Evolutionary conservation across 2,888 invertebrate species (phyloP).

Genomic region (Ichneumon xanthorius): DNA sequence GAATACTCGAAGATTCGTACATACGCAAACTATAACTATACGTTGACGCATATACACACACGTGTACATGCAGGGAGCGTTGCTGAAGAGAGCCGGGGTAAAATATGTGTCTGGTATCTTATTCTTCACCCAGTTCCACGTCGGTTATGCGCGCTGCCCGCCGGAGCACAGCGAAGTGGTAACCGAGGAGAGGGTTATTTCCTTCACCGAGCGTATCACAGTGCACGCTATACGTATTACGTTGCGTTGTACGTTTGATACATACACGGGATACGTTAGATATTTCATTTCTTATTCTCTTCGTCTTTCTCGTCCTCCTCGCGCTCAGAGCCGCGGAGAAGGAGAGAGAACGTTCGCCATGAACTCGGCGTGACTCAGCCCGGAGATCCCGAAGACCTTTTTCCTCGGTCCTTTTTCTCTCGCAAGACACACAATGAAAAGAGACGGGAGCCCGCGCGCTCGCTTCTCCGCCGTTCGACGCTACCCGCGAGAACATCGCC

Average conservation of each 20-base stretch:
- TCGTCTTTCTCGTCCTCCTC: slow-evolving; percentile 28
- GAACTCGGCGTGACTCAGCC: slow-evolving; percentile 51
- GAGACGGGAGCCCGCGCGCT: not conserved
- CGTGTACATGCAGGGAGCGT: slow-evolving; percentile 64
- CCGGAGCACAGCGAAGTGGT: slow-evolving; percentile 42
- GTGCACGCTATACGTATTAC: slow-evolving; percentile 38
- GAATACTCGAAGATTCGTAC: slow-evolving; percentile 73
- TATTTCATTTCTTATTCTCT: slow-evolving; percentile 50
- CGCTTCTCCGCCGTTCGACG: slow-evolving; percentile 25
- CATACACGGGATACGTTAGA: slow-evolving; percentile 21
- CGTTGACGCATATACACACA: slow-evolving; percentile 5
- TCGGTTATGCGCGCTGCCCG: slow-evolving; percentile 30
- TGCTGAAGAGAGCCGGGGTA: slow-evolving; percentile 74
- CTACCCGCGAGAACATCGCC: not conserved
- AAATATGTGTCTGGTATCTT: slow-evolving; percentile 84
- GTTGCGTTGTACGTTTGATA: slow-evolving; percentile 25
- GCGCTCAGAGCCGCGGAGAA: not conserved
- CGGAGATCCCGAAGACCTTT: slow-evolving; percentile 45
- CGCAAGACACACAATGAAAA: slow-evolving; percentile 15
- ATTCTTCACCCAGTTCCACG: slow-evolving; percentile 83
- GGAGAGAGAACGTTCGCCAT: slow-evolving; percentile 27
- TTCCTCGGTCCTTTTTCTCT: slow-evolving; percentile 26
- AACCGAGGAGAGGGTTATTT: slow-evolving; percentile 59
- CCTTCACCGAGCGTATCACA: slow-evolving; percentile 49
- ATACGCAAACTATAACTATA: slow-evolving; percentile 40